These are phyloP conservation scores for Anoplius nigerrimus DNA, from an alignment of 2,888 invertebrate species.

Conservation along the genomic window DNA sequence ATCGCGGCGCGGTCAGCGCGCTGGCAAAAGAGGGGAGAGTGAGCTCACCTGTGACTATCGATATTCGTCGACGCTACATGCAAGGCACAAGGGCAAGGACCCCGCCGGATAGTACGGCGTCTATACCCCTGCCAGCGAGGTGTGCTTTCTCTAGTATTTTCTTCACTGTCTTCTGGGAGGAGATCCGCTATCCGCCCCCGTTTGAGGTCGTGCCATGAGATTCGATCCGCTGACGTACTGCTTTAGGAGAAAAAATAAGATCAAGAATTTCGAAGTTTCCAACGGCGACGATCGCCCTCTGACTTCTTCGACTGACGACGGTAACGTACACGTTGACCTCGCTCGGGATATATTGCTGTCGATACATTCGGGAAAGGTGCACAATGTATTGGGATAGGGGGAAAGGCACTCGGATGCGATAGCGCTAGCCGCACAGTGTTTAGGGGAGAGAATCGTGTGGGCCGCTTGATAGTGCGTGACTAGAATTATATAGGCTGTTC, in stretches of 20 bases:
- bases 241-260: conserved; percentile 65
- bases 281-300: neutral
- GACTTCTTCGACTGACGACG: conserved; percentile 18
- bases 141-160: conserved; percentile 11
- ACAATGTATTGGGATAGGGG: too few relatives aligned
- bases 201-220: conserved; percentile 52
- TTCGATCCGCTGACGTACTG: conserved; percentile 65
- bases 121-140: conserved; percentile 52
- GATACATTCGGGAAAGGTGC: too few relatives aligned
- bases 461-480: too few relatives aligned
- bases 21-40: neutral
- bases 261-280: conserved; percentile 32
- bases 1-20: too few relatives aligned
- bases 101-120: conserved; percentile 60
- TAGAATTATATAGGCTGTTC: too few relatives aligned
- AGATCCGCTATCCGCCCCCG: too few relatives aligned
- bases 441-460: too few relatives aligned
- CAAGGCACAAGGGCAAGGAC: conserved; percentile 71
- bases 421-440: too few relatives aligned
- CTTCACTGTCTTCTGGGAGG: too few relatives aligned
- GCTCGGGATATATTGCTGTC: too few relatives aligned
- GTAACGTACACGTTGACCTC: conserved; percentile 15
- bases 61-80: conserved; percentile 65
- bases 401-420: too few relatives aligned
- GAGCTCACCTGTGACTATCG: conserved; percentile 60